Evolutionary conservation across 2,888 invertebrate genomes (phyloP).

Genomic region (Omphaloscelis lunosa): DNA sequence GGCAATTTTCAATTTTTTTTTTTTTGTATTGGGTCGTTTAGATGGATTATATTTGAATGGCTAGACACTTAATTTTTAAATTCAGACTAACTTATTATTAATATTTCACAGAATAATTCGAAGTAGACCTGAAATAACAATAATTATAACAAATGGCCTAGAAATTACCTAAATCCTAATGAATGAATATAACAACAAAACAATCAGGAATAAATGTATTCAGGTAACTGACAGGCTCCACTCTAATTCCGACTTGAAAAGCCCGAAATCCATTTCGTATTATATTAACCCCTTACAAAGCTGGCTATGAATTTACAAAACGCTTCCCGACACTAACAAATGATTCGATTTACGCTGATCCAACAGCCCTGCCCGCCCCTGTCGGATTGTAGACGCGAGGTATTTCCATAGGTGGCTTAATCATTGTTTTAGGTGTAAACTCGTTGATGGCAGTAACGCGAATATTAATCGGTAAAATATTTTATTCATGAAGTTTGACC

Average conservation of each 20-base stretch:
- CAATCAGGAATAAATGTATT: slow-evolving; percentile 24
- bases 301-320: slow-evolving; percentile 57
- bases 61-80: not conserved
- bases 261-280: slow-evolving; percentile 45
- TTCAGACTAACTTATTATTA: not conserved
- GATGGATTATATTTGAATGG: not conserved
- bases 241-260: slow-evolving; percentile 41
- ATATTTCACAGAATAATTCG: not conserved
- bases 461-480: slow-evolving; percentile 46
- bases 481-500: slow-evolving; percentile 60
- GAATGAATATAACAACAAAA: slow-evolving; percentile 12
- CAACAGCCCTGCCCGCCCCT: slow-evolving; percentile 54
- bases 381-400: slow-evolving; percentile 78
- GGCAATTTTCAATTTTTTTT: slow-evolving; percentile 15
- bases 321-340: slow-evolving; percentile 58
- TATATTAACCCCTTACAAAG: slow-evolving; percentile 46
- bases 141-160: not conserved
- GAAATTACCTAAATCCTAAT: not conserved
- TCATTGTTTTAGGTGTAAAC: slow-evolving; percentile 78
- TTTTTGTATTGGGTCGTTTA: not conserved
- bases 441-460: slow-evolving; percentile 49
- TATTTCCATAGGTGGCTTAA: slow-evolving; percentile 71
- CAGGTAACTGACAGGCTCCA: slow-evolving; percentile 43
- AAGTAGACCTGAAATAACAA: not conserved
- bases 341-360: slow-evolving; percentile 60